These are phyloP conservation scores for Phallusia fumigata DNA, from an alignment of 23 tunicate species.

Conservation along the genomic window DNA sequence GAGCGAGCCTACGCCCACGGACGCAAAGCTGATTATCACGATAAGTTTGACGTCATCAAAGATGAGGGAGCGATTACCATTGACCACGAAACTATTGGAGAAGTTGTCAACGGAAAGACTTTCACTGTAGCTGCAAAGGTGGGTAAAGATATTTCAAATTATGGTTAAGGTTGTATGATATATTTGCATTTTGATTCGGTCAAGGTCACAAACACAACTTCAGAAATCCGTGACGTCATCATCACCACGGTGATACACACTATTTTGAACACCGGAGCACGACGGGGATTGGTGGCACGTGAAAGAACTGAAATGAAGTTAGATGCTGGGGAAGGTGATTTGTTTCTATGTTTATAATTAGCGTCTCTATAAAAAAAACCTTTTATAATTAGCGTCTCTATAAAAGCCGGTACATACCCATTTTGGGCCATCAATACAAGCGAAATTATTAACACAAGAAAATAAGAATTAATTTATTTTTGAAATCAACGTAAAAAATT, in stretches of 20 bases:
- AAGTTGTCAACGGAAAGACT: slow-evolving; percentile 41
- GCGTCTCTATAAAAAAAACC: too few species aligned
- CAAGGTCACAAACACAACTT: slow-evolving; percentile 33
- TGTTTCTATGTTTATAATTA: too few species aligned
- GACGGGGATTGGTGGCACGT: slow-evolving; percentile 16
- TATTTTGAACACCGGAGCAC: slow-evolving; percentile 28
- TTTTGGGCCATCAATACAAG: too few species aligned
- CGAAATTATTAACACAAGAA: too few species aligned
- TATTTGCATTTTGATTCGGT: not conserved
- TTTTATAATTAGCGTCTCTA: too few species aligned
- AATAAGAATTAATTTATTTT: too few species aligned
- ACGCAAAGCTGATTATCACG: slow-evolving; percentile 41
- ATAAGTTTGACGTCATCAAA: slow-evolving; percentile 33
- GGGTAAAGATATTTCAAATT: too few species aligned
- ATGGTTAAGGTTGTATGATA: too few species aligned
- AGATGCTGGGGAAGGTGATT: not conserved
- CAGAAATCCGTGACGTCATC: not conserved
- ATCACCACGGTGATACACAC: slow-evolving; percentile 42
- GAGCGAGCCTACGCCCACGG: slow-evolving; percentile 76
- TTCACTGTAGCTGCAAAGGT: not conserved
- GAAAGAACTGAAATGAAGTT: not conserved
- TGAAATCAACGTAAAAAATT: too few species aligned
- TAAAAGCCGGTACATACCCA: too few species aligned
- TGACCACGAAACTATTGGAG: slow-evolving; percentile 18
- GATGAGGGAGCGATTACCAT: slow-evolving; percentile 47